Base-by-base conservation (phyloP, 2,797 vertebrate genomes). In the Lagorchestes hirsutus region DNA sequence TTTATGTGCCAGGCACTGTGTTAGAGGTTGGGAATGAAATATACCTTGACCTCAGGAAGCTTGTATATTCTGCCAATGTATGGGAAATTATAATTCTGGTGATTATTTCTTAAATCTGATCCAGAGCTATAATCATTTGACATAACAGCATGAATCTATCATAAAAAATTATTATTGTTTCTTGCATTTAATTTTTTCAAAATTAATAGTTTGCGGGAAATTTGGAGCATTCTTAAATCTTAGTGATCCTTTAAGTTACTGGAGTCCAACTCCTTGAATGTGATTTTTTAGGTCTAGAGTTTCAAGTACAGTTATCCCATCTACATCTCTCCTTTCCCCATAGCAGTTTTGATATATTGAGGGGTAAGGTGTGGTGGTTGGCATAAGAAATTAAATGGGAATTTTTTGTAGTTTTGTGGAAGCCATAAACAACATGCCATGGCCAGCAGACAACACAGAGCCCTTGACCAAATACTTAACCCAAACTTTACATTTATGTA, bases 1-100 rank as follows among this genome's bases (percentile, higher is more conserved):
- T 74, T 74, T 74, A 74, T 40, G n/a, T 74, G 16, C n/a, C 16
- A 24, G n/a, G 6, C 16, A 22, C 67, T 74, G n/a, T 74, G 0
- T 40, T 40, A 40, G n/a, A 74, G 18, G 18, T n/a, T 40, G n/a
- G n/a, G 18, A 74, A 40, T 59, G n/a, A 74, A 74, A 74, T 18
- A 62, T 67, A 34, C 5, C n/a, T 74, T 74, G 16, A 40, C 67
- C 67, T 74, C n/a, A 74, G 24, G 67, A 55, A 91, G 40, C 92
- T 94, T 96, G 54, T 90, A 54, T 96, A 52, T 46, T 93, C 96
- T 96, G 16, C 16, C 95, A 91, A 50, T 92, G n/a, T 94, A 8
- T 91, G 91, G 16, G 52, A 96, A 90, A 91, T 58, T 82, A 40
- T 90, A 40, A 27, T 90, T 14, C 82, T 92, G 50, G 54, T 28